Conservation (phyloP, 1,140 invertebrate species). For the Portunus trituberculatus region DNA sequence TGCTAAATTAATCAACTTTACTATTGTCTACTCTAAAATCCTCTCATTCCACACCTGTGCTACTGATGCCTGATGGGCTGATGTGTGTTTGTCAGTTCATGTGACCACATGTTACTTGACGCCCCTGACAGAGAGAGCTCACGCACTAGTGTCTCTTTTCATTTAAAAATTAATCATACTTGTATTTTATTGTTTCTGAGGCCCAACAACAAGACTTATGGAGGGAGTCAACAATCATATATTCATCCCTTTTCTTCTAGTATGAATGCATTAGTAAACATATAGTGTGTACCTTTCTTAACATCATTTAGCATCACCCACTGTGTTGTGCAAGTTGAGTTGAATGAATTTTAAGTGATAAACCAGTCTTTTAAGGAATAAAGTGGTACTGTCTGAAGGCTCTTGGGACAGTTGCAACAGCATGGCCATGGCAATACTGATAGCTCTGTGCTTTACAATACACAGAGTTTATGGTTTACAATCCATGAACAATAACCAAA, state of each 20-base stretch:
- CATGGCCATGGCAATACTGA: not conserved
- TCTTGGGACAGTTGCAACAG: slow-evolving; percentile 27
- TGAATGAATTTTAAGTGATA: not conserved
- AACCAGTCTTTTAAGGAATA: too few relatives aligned
- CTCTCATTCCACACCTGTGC: slow-evolving; percentile 59
- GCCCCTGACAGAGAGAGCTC: slow-evolving; percentile 58
- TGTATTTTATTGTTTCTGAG: slow-evolving; percentile 46
- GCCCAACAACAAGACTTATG: slow-evolving; percentile 28
- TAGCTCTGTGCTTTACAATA: not conserved
- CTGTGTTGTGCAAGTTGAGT: slow-evolving; percentile 44
- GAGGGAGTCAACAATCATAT: slow-evolving; percentile 25
- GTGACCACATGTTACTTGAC: slow-evolving; percentile 44
- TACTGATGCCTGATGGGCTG: slow-evolving; percentile 58
- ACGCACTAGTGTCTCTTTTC: slow-evolving; percentile 30
- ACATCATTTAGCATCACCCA: slow-evolving; percentile 47
- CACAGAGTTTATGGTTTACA: not conserved
- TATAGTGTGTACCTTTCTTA: slow-evolving; percentile 8
- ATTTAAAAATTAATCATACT: slow-evolving; percentile 26
- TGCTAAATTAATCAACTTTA: slow-evolving; percentile 50
- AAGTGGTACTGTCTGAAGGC: too few relatives aligned
- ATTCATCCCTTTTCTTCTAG: slow-evolving; percentile 58
- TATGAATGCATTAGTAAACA: slow-evolving; percentile 55
- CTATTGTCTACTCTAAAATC: not conserved
- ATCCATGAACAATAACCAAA: not conserved
- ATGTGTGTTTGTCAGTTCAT: slow-evolving; percentile 45